Percentiles rank a stretch among this genome's conserved stretches.
phyloP scores from a whole-genome alignment of 2,888 invertebrate species.

The Drosophila anomelani region DNA sequence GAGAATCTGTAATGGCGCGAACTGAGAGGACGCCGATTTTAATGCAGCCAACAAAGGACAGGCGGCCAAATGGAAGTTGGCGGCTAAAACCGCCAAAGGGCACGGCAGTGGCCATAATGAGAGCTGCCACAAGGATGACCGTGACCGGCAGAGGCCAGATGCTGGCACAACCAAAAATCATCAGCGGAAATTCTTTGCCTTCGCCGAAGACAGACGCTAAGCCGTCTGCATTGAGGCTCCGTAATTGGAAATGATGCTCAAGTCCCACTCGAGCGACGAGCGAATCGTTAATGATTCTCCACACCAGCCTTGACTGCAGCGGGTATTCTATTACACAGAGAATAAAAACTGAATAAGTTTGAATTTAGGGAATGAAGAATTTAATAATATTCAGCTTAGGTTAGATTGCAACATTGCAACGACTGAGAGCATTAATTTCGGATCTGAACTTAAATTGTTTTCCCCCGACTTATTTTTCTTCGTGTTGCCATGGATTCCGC shows the following conservation, averaged over 20 bases:
- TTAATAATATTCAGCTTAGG: no score
- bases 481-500: slow-evolving; percentile 4
- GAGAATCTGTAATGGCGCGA: slow-evolving; percentile 44
- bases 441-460: neutral
- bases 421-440: neutral
- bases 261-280: slow-evolving; percentile 65
- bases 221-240: slow-evolving; percentile 27
- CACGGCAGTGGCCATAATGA: slow-evolving; percentile 52
- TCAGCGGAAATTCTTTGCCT: slow-evolving; percentile 56
- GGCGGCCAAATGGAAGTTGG: slow-evolving; percentile 58
- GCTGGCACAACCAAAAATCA: slow-evolving; percentile 60
- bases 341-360: neutral
- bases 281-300: slow-evolving; percentile 58
- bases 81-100: slow-evolving; percentile 43
- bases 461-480: neutral
- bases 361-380: no score
- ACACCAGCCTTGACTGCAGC: slow-evolving; percentile 31
- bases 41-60: slow-evolving; percentile 58
- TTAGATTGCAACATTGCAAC: neutral
- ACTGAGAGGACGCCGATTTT: slow-evolving; percentile 48
- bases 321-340: slow-evolving; percentile 10
- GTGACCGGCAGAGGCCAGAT: slow-evolving; percentile 36
- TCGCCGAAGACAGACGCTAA: slow-evolving; percentile 44
- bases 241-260: slow-evolving; percentile 76
- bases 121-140: slow-evolving; percentile 57